These are phyloP conservation scores for Orthosia gracilis DNA, from an alignment of 2,888 invertebrate species.

Conservation along the genomic window DNA sequence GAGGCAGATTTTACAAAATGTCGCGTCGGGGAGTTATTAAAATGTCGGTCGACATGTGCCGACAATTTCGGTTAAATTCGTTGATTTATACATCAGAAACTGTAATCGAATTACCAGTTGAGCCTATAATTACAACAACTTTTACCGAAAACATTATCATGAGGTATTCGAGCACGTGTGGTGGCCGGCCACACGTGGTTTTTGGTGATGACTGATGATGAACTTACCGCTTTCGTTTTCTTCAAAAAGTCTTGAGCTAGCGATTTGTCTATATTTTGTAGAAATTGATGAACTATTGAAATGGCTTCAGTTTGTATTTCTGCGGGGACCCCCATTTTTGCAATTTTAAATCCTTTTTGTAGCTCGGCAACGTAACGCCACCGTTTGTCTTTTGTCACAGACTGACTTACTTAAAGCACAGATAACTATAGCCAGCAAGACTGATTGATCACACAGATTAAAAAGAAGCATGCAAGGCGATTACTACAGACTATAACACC, in stretches of 20 bases:
- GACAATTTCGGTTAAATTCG: neutral
- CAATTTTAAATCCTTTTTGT: neutral
- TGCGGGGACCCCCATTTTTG: constrained; percentile 80
- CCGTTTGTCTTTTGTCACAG: constrained; percentile 41
- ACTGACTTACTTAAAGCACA: neutral
- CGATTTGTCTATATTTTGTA: constrained; percentile 92
- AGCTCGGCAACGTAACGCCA: constrained; percentile 41
- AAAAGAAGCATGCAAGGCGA: neutral
- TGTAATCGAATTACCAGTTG: neutral
- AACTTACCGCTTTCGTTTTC: constrained; percentile 94
- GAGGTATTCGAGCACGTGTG: constrained; percentile 78
- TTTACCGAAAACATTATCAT: neutral
- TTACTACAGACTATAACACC: too few species aligned
- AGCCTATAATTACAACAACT: neutral
- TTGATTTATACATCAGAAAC: neutral
- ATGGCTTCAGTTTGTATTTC: constrained; percentile 81
- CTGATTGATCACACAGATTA: constrained; percentile 13
- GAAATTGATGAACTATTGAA: constrained; percentile 92
- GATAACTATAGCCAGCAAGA: too few species aligned
- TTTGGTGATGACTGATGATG: constrained; percentile 50
- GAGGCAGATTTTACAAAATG: constrained; percentile 27
- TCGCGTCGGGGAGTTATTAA: neutral
- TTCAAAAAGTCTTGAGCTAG: constrained; percentile 93
- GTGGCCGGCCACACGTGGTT: constrained; percentile 82
- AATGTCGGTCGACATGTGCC: constrained; percentile 44